Conservation (phyloP, 2,888 invertebrate species). For the Dichetophora obliterata region DNA sequence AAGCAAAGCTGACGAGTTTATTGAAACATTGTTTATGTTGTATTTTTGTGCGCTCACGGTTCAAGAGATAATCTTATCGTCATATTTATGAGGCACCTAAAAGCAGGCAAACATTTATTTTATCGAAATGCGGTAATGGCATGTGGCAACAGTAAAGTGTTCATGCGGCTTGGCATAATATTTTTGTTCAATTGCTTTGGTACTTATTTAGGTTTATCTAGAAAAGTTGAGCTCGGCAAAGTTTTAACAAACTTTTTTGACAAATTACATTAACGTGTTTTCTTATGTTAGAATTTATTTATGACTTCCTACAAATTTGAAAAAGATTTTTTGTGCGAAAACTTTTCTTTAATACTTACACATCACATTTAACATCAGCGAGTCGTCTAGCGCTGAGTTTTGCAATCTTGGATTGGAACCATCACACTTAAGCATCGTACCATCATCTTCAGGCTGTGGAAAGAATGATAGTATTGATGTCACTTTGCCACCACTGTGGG, state of each 20-base stretch:
- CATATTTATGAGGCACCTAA: neutral
- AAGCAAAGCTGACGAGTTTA: constrained; percentile 44
- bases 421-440: constrained; percentile 85
- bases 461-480: constrained; percentile 84
- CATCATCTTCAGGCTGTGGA: constrained; percentile 88
- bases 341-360: constrained; percentile 77
- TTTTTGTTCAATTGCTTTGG: too few species aligned
- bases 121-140: neutral
- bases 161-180: too few species aligned
- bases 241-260: neutral
- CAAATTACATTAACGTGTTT: too few species aligned
- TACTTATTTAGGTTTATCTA: neutral
- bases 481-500: constrained; percentile 79
- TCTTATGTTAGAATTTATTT: neutral
- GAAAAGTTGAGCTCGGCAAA: neutral
- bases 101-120: constrained; percentile 10
- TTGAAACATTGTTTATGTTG: constrained; percentile 40
- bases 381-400: constrained; percentile 83
- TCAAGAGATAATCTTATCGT: constrained; percentile 1
- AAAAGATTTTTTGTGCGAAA: neutral
- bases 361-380: constrained; percentile 85
- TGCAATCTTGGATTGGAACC: constrained; percentile 86
- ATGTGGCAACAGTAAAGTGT: too few species aligned
- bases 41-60: constrained; percentile 7
- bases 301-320: neutral